Evolutionary conservation across 2,113 vertebrate genomes (phyloP), one percentile per base, ranked within the genome.

Genomic region (Takifugu flavidus): DNA sequence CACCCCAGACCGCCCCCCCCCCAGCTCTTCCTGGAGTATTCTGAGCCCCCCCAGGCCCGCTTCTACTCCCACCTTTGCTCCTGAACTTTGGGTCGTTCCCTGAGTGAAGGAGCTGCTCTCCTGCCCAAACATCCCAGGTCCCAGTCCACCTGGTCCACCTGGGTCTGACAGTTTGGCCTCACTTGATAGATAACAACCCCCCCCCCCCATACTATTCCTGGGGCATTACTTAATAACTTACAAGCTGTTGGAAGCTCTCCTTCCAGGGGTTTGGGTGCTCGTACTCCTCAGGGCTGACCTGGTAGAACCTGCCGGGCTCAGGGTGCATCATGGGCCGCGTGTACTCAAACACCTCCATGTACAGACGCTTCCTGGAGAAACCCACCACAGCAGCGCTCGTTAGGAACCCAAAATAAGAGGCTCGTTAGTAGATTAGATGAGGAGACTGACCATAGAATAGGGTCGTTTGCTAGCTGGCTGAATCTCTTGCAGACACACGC

Each of bases 321-420:
- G 97, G 96, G 84, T 98, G 97, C 97, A 99, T 98, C 97, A 20
- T 98, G 70, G 97, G 97, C 75, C 96, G 94, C 4, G 96, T 98
- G 80, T 98, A 99, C 77, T 99, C 97, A 91, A 98, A 99, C 86
- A 99, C 96, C 86, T 99, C 96, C 96, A 98, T 98, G 78, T 99
- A 99, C 45, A 99, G 87, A 77, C 95, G 91, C 91, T 99, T 99
- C 97, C 97, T 99, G 50, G 2, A 67, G 62, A 49, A 53, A 75
- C 1, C 59, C 2, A 12, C 47, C 10, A 69, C 3, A 56, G 50
- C 15, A 31, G 31, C 45, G 1, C 50, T 13, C 51, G 44, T 54
- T 6, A 54, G 10, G 59, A 56, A 51, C 20, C 20, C 20, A 20
- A 5, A 44, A 58, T 55, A 3, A n/a, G 6, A 25, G 51, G 11